phyloP scores from a whole-genome alignment of 2,797 vertebrate genomes.

The Brachymystax lenok region DNA sequence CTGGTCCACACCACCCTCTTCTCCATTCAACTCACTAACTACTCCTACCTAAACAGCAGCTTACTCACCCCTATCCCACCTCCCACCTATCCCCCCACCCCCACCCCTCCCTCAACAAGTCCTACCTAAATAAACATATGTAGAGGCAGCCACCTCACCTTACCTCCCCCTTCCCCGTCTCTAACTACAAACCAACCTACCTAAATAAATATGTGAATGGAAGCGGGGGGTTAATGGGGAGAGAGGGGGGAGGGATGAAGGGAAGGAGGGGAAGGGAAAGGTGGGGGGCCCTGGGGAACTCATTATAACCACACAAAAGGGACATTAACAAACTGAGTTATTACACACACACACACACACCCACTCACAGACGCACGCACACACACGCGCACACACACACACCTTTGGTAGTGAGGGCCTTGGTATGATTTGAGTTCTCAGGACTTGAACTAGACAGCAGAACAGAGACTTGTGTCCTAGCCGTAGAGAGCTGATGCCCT shows the following conservation, averaged over 20 bases:
- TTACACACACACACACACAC: conserved; percentile 35
- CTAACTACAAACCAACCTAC: conserved; percentile 29
- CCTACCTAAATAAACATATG: conserved; percentile 63
- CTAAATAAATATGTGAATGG: conserved; percentile 64
- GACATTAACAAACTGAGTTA: conserved; percentile 49
- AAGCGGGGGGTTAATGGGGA: conserved; percentile 65
- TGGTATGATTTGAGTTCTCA: neutral
- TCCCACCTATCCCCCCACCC: neutral
- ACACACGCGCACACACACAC: conserved; percentile 20
- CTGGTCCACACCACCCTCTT: neutral
- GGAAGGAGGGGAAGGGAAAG: conserved; percentile 20
- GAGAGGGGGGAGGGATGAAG: conserved; percentile 37
- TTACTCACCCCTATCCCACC: neutral
- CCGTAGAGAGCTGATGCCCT: no score
- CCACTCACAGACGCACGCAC: conserved; percentile 8
- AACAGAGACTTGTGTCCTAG: neutral
- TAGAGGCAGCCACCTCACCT: conserved; percentile 53
- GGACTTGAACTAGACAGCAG: neutral
- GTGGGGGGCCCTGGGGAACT: conserved; percentile 65
- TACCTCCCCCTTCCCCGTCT: conserved; percentile 9
- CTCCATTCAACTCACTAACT: neutral
- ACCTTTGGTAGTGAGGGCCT: neutral
- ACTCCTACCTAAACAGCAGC: neutral
- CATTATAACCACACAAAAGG: conserved; percentile 67
- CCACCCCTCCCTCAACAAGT: conserved; percentile 20